Percentiles rank a stretch among this genome's conserved stretches.
These are phyloP conservation scores for Tautogolabrus adspersus DNA, from an alignment of 2,113 vertebrate genomes.

Conservation along the genomic window DNA sequence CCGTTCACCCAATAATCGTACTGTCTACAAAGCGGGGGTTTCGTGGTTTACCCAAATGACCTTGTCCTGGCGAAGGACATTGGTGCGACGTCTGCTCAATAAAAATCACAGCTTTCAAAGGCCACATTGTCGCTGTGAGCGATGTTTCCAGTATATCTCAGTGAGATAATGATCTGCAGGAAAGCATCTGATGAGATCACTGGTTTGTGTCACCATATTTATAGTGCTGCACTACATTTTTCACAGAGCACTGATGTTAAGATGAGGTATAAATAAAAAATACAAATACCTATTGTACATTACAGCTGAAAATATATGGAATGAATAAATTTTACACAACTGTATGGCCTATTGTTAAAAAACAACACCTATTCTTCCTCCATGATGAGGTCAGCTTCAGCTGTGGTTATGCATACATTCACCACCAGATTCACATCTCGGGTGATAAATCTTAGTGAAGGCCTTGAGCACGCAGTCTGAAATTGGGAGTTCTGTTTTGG, in stretches of 20 bases:
- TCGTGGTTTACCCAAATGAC: constrained; percentile 34
- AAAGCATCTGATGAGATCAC: constrained; percentile 19
- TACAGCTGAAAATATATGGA: not conserved
- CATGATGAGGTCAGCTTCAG: constrained; percentile 7
- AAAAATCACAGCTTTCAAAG: constrained; percentile 36
- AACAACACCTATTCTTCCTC: too few species aligned
- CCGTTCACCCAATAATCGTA: not conserved
- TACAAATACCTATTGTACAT: too few species aligned
- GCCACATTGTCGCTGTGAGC: not conserved
- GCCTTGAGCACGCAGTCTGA: constrained; percentile 33
- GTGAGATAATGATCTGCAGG: constrained; percentile 30
- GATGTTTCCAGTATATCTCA: constrained; percentile 12
- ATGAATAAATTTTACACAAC: not conserved
- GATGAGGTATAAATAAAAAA: not conserved
- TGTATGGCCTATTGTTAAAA: too few species aligned
- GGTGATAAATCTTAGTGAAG: constrained; percentile 35
- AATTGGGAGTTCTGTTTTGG: constrained; percentile 44
- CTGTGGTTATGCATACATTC: not conserved
- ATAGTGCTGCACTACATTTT: not conserved
- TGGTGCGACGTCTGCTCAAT: constrained; percentile 16
- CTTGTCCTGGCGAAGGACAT: constrained; percentile 23
- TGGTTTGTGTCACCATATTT: not conserved
- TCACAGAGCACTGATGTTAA: not conserved
- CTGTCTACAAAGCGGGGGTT: not conserved
- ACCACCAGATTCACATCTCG: constrained; percentile 10